A percentile compares a stretch with the other conserved stretches of the same genome.
Evolutionary conservation across 2,888 invertebrate genomes (phyloP).

Genomic region (Eremobia ochroleuca): DNA sequence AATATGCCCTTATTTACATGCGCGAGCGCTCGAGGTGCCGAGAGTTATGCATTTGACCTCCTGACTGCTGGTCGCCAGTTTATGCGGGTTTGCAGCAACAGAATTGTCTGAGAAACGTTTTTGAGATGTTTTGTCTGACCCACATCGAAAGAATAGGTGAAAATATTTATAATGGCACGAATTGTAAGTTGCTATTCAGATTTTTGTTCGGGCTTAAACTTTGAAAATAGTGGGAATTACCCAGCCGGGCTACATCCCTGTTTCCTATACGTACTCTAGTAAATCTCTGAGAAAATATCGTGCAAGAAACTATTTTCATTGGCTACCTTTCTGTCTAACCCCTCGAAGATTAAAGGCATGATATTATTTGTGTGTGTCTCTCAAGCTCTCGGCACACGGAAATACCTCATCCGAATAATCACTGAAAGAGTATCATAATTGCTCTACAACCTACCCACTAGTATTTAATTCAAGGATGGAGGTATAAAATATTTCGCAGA

Average conservation of each 20-base stretch:
- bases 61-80: conserved; percentile 67
- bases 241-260: not conserved
- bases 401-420: conserved; percentile 13
- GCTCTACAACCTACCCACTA: conserved; percentile 30
- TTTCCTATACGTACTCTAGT: not conserved
- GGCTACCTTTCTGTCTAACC: not conserved
- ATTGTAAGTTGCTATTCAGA: not conserved
- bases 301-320: not conserved
- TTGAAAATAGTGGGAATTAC: not conserved
- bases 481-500: conserved; percentile 57
- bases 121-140: conserved; percentile 68
- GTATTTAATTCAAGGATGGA: conserved; percentile 57
- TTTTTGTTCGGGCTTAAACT: not conserved
- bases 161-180: conserved; percentile 46
- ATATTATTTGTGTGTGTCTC: not conserved
- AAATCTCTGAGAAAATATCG: not conserved
- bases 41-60: conserved; percentile 84
- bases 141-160: conserved; percentile 63
- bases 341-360: too few relatives aligned
- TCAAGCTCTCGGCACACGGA: not conserved
- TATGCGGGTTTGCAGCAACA: conserved; percentile 57
- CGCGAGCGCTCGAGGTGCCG: conserved; percentile 74
- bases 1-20: conserved; percentile 85
- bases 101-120: conserved; percentile 68
- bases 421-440: conserved; percentile 33